phyloP scores from a whole-genome alignment of 2,888 invertebrate genomes.

The Mellilla xanthometata region DNA sequence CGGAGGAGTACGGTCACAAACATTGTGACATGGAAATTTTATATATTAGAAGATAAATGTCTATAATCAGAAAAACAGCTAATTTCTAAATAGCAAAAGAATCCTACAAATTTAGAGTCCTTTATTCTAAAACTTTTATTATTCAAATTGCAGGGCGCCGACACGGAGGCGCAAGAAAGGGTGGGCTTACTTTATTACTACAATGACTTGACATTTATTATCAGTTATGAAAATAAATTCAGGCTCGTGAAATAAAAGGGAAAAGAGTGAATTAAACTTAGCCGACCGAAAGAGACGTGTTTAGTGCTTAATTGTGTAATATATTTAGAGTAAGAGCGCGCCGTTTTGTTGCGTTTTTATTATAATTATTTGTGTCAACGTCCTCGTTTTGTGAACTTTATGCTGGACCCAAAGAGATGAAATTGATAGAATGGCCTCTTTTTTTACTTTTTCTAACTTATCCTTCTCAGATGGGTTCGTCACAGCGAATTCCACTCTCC shows the following conservation, averaged over 20 bases:
- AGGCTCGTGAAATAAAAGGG: conserved; percentile 58
- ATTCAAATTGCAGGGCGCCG: conserved; percentile 23
- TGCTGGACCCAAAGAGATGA: conserved; percentile 13
- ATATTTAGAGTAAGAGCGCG: conserved; percentile 50
- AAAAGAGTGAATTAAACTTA: conserved; percentile 60
- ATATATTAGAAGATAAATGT: too few relatives aligned
- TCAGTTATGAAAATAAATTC: conserved; percentile 75
- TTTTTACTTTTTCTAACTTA: too few relatives aligned
- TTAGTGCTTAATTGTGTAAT: conserved; percentile 61
- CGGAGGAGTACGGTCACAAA: too few relatives aligned
- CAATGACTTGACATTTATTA: conserved; percentile 75
- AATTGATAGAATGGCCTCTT: conserved; percentile 11
- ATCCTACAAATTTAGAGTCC: too few relatives aligned
- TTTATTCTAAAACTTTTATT: neutral
- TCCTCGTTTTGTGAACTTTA: conserved; percentile 43
- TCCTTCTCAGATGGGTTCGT: too few relatives aligned
- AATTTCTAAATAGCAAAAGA: too few relatives aligned
- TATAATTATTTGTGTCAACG: conserved; percentile 49
- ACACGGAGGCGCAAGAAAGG: conserved; percentile 42
- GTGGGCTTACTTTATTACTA: conserved; percentile 66
- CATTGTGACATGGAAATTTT: too few relatives aligned
- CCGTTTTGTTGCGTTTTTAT: conserved; percentile 57
- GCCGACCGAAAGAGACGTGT: conserved; percentile 51
- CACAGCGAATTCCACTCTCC: too few relatives aligned
- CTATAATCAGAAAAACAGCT: too few relatives aligned